Conservation (phyloP, 2,888 invertebrate species). For the Melanotus villosus region DNA sequence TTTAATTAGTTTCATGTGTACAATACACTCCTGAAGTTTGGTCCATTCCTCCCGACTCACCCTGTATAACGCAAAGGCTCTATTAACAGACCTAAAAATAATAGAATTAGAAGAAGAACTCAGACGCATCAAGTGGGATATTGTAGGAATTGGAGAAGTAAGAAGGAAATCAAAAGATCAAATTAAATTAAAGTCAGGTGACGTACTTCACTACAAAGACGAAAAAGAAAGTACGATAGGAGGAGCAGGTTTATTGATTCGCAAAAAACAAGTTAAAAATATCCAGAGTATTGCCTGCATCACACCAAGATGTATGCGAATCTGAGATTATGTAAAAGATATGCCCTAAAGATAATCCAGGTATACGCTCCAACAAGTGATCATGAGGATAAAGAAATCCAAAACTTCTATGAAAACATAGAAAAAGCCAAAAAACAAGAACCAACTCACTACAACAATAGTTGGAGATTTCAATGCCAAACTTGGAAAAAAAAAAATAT, state of each 20-base stretch:
- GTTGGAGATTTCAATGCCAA: no score
- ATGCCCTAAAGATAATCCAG: no score
- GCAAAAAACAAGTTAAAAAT: conserved; percentile 5
- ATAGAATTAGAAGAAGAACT: not conserved
- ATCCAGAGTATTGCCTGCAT: no score
- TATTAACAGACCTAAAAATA: not conserved
- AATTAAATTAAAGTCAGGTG: conserved; percentile 4
- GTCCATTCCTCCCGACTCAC: no score
- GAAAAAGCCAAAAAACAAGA: not conserved
- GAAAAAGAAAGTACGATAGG: not conserved
- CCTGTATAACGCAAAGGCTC: not conserved
- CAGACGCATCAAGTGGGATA: conserved; percentile 1
- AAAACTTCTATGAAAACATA: not conserved
- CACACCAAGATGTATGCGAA: no score
- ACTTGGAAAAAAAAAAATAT: not conserved
- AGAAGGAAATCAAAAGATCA: no score
- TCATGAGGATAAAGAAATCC: not conserved
- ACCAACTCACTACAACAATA: not conserved
- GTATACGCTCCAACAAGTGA: no score
- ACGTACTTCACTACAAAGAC: conserved; percentile 6
- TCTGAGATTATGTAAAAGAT: no score
- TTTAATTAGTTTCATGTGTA: no score
- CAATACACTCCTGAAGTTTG: no score
- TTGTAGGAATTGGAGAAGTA: no score
- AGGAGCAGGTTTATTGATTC: conserved; percentile 2